Percentiles rank a stretch among this genome's conserved stretches.
Conservation (phyloP, 2,797 vertebrate genomes). For the Acanthopagrus latus region DNA sequence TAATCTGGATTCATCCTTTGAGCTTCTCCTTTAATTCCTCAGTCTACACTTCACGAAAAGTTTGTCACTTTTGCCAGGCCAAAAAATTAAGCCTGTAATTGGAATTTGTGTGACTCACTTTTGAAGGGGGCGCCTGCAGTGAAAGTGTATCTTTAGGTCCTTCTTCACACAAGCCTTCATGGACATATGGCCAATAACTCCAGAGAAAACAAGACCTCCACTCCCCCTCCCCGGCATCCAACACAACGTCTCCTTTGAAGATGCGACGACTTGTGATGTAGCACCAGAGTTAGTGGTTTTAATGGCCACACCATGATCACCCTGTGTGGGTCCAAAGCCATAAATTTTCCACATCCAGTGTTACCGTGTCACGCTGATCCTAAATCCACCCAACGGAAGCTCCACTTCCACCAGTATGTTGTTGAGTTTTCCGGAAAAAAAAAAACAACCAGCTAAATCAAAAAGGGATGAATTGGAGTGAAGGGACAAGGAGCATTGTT, state of each 20-base stretch:
- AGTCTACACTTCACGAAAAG: slow-evolving; percentile 24
- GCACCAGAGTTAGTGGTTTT: slow-evolving; percentile 35
- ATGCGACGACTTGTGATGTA: slow-evolving; percentile 52
- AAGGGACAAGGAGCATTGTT: slow-evolving; percentile 68
- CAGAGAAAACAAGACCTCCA: slow-evolving; percentile 27
- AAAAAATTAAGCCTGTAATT: slow-evolving; percentile 20
- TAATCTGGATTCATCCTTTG: not conserved
- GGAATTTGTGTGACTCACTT: slow-evolving; percentile 25
- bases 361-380: slow-evolving; percentile 39
- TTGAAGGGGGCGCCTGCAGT: slow-evolving; percentile 65
- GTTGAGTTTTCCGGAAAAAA: slow-evolving; percentile 39
- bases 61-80: slow-evolving; percentile 15
- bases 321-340: slow-evolving; percentile 49
- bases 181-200: slow-evolving; percentile 42
- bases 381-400: slow-evolving; percentile 63
- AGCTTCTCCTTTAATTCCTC: not conserved
- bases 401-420: slow-evolving; percentile 54
- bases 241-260: slow-evolving; percentile 61
- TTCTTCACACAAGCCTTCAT: slow-evolving; percentile 51
- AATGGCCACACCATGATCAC: slow-evolving; percentile 47
- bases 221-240: slow-evolving; percentile 1
- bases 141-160: slow-evolving; percentile 55
- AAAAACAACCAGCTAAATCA: slow-evolving; percentile 82
- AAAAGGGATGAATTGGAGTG: slow-evolving; percentile 70
- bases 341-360: slow-evolving; percentile 58